Conservation (phyloP, 2,113 vertebrate species). For the Solenodon paradoxus region DNA sequence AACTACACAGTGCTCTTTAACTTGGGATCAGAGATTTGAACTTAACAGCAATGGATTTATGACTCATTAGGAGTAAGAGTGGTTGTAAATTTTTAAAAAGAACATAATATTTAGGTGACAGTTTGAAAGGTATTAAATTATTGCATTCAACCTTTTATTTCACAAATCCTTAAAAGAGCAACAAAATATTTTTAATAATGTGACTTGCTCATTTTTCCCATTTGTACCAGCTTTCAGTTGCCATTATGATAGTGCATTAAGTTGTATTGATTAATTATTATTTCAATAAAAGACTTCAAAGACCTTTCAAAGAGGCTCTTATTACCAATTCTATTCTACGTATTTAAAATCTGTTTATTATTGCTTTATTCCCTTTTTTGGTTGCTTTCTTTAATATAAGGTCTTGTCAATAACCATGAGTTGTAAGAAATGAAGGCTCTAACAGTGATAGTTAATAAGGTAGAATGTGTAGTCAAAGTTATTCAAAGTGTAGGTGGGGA, state of each 20-base stretch:
- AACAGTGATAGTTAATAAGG: neutral
- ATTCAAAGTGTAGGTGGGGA: neutral
- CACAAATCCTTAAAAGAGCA: constrained; percentile 36
- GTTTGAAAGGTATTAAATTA: constrained; percentile 67
- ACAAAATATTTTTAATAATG: constrained; percentile 30
- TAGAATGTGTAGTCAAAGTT: neutral
- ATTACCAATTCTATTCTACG: neutral
- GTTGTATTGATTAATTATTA: neutral
- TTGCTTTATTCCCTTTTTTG: neutral
- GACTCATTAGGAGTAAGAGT: constrained; percentile 58
- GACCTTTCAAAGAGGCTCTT: neutral
- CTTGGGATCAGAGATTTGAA: constrained; percentile 5
- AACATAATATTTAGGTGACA: constrained; percentile 65
- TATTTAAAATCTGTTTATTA: constrained; percentile 18
- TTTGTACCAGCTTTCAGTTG: constrained; percentile 40
- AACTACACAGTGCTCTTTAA: constrained; percentile 45
- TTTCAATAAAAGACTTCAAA: constrained; percentile 29
- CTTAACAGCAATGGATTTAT: constrained; percentile 53
- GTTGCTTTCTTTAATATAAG: neutral
- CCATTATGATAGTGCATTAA: constrained; percentile 8
- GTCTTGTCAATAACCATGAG: neutral
- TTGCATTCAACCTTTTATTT: constrained; percentile 25
- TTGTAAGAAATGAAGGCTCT: constrained; percentile 7
- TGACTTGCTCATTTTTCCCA: constrained; percentile 37
- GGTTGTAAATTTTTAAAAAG: constrained; percentile 58